A percentile compares a stretch with the other conserved stretches of the same genome.
Evolutionary conservation across 2,888 invertebrate genomes (phyloP).

Genomic region (Chalcis sispes): DNA sequence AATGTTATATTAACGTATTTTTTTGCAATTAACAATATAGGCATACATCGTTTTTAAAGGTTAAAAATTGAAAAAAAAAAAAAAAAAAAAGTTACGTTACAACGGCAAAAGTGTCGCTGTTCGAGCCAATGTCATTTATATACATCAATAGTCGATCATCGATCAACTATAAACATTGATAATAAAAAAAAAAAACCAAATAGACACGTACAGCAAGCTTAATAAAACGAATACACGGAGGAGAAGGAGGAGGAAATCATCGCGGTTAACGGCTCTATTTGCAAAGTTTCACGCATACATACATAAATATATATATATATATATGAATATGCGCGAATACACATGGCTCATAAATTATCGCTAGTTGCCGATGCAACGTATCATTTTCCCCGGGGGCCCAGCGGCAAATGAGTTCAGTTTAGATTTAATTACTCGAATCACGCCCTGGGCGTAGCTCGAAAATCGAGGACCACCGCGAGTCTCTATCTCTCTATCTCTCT

Average conservation of each 20-base stretch:
- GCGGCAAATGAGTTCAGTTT: conserved; percentile 74
- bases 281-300: conserved; percentile 46
- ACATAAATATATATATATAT: too few species aligned
- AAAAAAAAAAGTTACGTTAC: not conserved
- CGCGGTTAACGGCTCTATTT: conserved; percentile 46
- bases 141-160: not conserved
- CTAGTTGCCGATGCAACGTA: conserved; percentile 69
- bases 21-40: not conserved
- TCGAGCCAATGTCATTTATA: not conserved
- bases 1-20: too few species aligned
- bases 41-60: not conserved
- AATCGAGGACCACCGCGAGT: conserved; percentile 54
- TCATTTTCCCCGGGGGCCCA: conserved; percentile 73
- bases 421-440: conserved; percentile 74
- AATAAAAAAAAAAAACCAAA: too few species aligned
- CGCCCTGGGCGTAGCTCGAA: conserved; percentile 72
- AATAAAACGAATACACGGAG: too few species aligned
- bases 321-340: too few species aligned
- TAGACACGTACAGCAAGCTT: too few species aligned
- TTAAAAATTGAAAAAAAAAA: too few species aligned
- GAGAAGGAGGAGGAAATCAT: too few species aligned
- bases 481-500: not conserved
- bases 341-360: conserved; percentile 71
- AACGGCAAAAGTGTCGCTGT: not conserved
- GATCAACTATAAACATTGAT: not conserved